Percentiles rank a stretch among this genome's conserved stretches.
These are phyloP conservation scores for Lasioglossum albipes DNA, from an alignment of 1,140 invertebrate species.

Conservation along the genomic window DNA sequence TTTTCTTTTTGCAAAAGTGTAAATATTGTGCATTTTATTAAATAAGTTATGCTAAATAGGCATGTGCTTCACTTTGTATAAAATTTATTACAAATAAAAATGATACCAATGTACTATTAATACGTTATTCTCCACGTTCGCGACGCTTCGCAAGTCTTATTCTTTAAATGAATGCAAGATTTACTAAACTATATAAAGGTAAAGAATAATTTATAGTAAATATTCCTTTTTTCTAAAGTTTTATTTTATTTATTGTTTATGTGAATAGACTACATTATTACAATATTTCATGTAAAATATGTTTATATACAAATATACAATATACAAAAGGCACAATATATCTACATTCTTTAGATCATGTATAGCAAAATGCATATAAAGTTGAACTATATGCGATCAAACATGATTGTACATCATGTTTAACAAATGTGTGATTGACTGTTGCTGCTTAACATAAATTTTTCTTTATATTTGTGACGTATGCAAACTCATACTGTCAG, in stretches of 20 bases:
- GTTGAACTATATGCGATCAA: background rate
- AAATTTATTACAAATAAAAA: conserved; percentile 59
- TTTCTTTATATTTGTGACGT: background rate
- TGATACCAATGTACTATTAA: conserved; percentile 29
- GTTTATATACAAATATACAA: conserved; percentile 79
- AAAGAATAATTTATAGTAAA: conserved; percentile 14
- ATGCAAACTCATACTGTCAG: background rate
- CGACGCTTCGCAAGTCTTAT: background rate
- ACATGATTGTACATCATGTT: background rate
- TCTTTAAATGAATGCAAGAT: background rate
- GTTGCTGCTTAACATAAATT: background rate
- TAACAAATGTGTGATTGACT: background rate
- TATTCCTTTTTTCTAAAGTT: conserved; percentile 54
- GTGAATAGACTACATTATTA: conserved; percentile 69
- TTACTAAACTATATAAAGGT: background rate
- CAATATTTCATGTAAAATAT: conserved; percentile 76
- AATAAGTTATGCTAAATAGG: conserved; percentile 60
- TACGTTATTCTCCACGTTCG: conserved; percentile 15
- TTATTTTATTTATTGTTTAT: conserved; percentile 71
- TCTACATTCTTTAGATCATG: conserved; percentile 78
- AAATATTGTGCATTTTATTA: conserved; percentile 67
- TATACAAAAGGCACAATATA: conserved; percentile 79
- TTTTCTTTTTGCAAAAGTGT: conserved; percentile 65
- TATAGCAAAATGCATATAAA: conserved; percentile 75
- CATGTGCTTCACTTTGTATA: conserved; percentile 63